A percentile compares a stretch with the other conserved stretches of the same genome.
phyloP scores from a whole-genome alignment of 2,888 invertebrate genomes.

The Dasypolia templi region DNA sequence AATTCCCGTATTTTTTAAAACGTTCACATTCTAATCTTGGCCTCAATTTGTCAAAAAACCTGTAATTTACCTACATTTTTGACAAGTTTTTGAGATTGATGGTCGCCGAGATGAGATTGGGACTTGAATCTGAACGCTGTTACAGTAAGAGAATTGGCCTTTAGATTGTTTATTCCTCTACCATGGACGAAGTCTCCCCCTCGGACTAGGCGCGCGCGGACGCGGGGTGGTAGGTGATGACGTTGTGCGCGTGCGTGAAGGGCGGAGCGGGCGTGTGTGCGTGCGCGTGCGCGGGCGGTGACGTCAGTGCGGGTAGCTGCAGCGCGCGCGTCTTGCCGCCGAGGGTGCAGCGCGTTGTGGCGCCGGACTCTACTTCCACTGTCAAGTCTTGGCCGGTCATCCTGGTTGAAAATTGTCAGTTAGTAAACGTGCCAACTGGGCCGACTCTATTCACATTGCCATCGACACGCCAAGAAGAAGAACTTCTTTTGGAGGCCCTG shows the following conservation, averaged over 20 bases:
- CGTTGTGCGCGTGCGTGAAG: slow-evolving; percentile 89
- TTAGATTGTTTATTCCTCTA: background rate
- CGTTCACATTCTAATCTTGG: background rate
- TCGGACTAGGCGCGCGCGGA: slow-evolving; percentile 78
- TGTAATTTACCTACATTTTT: background rate
- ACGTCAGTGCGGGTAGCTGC: slow-evolving; percentile 78
- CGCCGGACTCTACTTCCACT: slow-evolving; percentile 93
- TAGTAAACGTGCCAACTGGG: too few species aligned
- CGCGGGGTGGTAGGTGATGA: slow-evolving; percentile 89
- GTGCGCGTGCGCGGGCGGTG: slow-evolving; percentile 36
- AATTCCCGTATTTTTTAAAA: background rate
- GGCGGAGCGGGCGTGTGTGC: slow-evolving; percentile 58
- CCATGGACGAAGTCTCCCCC: background rate
- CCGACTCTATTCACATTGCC: too few species aligned
- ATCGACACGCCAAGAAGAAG: too few species aligned
- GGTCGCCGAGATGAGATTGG: background rate
- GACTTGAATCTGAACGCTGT: background rate
- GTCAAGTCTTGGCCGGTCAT: slow-evolving; percentile 92
- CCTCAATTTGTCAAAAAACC: background rate
- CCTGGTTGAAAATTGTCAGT: slow-evolving; percentile 81
- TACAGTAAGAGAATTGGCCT: slow-evolving; percentile 48
- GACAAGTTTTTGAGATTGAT: background rate
- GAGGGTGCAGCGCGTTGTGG: slow-evolving; percentile 95
- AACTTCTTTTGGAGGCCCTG: too few species aligned
- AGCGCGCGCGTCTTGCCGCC: slow-evolving; percentile 93